Percentiles rank a stretch among this genome's conserved stretches.
phyloP scores from a whole-genome alignment of 2,797 vertebrate genomes.

The Dallia pectoralis region DNA sequence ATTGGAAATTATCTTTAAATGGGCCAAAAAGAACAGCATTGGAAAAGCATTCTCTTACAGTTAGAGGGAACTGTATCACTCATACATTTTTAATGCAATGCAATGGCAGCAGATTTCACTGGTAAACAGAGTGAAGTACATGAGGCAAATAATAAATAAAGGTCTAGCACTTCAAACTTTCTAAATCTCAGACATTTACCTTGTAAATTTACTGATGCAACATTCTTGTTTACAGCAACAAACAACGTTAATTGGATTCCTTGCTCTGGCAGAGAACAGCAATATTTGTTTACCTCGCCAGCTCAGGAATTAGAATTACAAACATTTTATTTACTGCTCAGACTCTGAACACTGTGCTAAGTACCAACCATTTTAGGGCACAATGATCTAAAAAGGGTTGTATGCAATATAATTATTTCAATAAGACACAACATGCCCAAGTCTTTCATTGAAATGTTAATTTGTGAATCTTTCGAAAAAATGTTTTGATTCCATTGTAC shows the following conservation, averaged over 20 bases:
- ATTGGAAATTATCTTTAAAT: constrained; percentile 21
- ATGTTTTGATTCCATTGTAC: too few species aligned
- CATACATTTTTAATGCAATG: constrained; percentile 22
- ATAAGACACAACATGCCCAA: too few species aligned
- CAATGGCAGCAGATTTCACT: constrained; percentile 6
- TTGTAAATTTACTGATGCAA: background rate
- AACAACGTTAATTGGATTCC: background rate
- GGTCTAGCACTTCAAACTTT: background rate
- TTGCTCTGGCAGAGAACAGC: too few species aligned
- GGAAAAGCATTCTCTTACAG: constrained; percentile 17
- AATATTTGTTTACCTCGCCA: too few species aligned
- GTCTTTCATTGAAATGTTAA: too few species aligned
- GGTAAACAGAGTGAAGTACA: background rate
- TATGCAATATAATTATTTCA: too few species aligned
- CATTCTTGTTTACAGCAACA: background rate
- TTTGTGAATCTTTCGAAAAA: too few species aligned
- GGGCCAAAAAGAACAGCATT: background rate
- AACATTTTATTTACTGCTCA: too few species aligned
- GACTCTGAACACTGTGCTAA: too few species aligned
- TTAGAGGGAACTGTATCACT: constrained; percentile 22
- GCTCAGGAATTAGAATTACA: too few species aligned
- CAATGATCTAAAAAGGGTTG: too few species aligned
- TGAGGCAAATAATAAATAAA: background rate
- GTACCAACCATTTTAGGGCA: too few species aligned
- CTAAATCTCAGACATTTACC: background rate